Evolutionary conservation across 2,113 vertebrate species (phyloP).

Genomic region (Todiramphus chloris): DNA sequence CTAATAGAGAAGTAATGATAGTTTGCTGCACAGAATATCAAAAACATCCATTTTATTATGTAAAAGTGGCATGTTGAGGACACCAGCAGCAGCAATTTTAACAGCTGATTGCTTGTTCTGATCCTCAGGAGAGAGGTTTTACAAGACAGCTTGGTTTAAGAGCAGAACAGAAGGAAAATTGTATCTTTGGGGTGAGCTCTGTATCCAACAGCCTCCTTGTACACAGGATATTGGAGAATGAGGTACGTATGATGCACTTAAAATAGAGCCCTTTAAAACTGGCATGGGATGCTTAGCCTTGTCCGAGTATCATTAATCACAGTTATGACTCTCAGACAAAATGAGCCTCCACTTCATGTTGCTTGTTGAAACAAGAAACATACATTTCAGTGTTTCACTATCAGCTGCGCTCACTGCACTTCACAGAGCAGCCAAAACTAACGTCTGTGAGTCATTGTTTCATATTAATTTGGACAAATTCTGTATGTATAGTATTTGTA

Average conservation of each 20-base stretch:
- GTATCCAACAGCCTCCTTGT: not conserved
- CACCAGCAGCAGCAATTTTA: not conserved
- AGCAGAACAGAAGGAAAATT: not conserved
- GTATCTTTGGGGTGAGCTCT: not conserved
- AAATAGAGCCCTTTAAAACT: conserved; percentile 9
- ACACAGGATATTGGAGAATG: not conserved
- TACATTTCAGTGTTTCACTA: not conserved
- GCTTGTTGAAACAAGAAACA: conserved; percentile 12
- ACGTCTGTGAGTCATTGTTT: not conserved
- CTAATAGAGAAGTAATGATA: not conserved
- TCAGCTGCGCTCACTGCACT: not conserved
- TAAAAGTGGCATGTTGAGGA: not conserved
- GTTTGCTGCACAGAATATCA: not conserved
- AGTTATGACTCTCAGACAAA: not conserved
- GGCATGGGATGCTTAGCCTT: not conserved
- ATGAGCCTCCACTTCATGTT: not conserved
- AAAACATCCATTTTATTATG: not conserved
- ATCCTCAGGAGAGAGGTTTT: not conserved
- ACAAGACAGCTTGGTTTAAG: not conserved
- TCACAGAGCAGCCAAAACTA: not conserved
- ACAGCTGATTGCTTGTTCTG: not conserved
- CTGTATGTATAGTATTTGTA: not conserved
- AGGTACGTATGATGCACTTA: not conserved
- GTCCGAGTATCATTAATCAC: not conserved
- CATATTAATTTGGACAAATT: not conserved